Evolutionary conservation across 2,888 invertebrate species (phyloP), one percentile per base, ranked within the genome.

Genomic region (Itoplectis maculator): DNA sequence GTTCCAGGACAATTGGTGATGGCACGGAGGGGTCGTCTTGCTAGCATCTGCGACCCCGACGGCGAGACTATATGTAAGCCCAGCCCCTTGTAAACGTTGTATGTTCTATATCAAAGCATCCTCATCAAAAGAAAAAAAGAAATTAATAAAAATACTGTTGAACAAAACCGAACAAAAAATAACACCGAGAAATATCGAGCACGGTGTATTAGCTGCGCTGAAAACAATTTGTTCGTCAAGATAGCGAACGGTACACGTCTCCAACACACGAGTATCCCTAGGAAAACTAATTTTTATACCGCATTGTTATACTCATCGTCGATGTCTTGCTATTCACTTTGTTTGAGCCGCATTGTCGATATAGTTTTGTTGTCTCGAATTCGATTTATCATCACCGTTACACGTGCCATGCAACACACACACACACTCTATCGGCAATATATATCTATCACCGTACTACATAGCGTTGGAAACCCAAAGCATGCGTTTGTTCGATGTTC

Each of bases 41-140:
- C 92, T 88, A 96, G 96, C 94, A 95, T 96, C 90, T 95, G 95
- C 85, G 96, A 96, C 93, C 88, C 90, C 86, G 96, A 96, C 89
- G 95, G 96, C 89, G 96, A 96, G 84, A 90, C 90, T 93, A 95
- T 95, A 95, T 94, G 96, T 96, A 96, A 96, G 96, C 90, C n/a
- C 84, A 84, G 79, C 69, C 76, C 76, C 75, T 73, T 74, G 59
- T 66, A 82, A 75, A 84, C 68, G 76, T 74, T 79, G 65, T 69
- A 54, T 37, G 20, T 20, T 47, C 9, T 59, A 61, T 59, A 40
- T 18, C 68, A 74, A 75, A 65, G 37, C 81, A 87, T 79, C 77
- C 56, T 73, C 65, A 35, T 20, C 0, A 69, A 82, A 68, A 59
- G 66, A 49, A 56, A 49, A 42, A n/a, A 56, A 40, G 23, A 29